Evolutionary conservation across 2,888 invertebrate genomes (phyloP), one percentile per base, ranked within the genome.

Genomic region (Julus scandinavius): DNA sequence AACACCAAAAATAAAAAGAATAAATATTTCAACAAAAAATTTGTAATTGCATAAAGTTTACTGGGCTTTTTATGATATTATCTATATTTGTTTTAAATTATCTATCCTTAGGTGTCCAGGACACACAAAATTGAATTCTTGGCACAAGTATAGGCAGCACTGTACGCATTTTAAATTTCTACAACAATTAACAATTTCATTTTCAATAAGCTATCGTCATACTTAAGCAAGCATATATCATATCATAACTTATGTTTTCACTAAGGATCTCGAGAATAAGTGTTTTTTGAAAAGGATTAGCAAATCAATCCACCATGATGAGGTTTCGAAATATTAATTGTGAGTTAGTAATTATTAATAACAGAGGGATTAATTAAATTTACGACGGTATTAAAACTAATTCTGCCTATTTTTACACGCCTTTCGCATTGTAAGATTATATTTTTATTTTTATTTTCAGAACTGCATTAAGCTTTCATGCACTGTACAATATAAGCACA

Each of bases 281-380:
- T 80, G 80, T 80, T 80, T 80, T 80, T 80, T 80, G 80, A 80
- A 29, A 80, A 80, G 80, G 80, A 80, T 80, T 80, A 80, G 80
- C 38, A 80, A 45, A 80, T 80, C 80, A 80, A 80, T 80, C 80
- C 80, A 80, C 80, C 80, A 80, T 80, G 80, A 80, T 80, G 80
- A 80, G 80, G 80, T 80, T 80, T 80, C 80, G 11, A 80, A 38
- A 80, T 80, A 80, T 80, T 80, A 80, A 80, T 80, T 80, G 80
- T 38, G 80, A 80, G 80, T 80, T 80, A 38, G 80, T 80, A 80
- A 80, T 80, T 80, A 80, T 80, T 80, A 80, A 80, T 80, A 38
- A 20, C 80, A 38, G 38, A 38, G 80, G 80, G 80, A 80, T 80
- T 80, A 80, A 80, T 80, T 80, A 80, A 80, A 80, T 80, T 80